Conservation (phyloP, 2,797 vertebrate species). For the Danio jaintianensis region DNA sequence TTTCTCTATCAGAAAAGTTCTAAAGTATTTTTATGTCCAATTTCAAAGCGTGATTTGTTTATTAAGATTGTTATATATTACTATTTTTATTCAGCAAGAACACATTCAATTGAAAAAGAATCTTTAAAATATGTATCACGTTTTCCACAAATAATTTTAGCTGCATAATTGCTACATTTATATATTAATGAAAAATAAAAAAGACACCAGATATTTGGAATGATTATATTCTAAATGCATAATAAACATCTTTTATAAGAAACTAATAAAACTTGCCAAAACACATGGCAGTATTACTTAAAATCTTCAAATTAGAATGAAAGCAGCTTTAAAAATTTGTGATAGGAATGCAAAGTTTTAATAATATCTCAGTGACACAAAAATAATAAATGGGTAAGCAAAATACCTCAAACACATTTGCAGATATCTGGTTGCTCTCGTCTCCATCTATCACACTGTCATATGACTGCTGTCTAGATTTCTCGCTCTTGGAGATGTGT, state of each 20-base stretch:
- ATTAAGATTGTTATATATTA: background rate
- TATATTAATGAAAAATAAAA: too few relatives aligned
- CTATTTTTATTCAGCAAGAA: background rate
- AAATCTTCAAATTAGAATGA: too few relatives aligned
- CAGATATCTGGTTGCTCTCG: background rate
- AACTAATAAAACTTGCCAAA: too few relatives aligned
- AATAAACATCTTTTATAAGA: too few relatives aligned
- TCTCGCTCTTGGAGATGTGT: background rate
- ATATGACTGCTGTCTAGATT: conserved; percentile 22
- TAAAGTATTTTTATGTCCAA: background rate
- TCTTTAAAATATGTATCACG: background rate
- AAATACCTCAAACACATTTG: conserved; percentile 58
- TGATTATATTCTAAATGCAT: too few relatives aligned
- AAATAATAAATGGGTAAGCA: background rate
- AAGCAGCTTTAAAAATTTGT: too few relatives aligned
- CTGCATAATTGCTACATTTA: background rate
- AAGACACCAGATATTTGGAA: too few relatives aligned
- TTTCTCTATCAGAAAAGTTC: background rate
- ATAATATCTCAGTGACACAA: too few relatives aligned
- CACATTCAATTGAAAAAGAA: background rate
- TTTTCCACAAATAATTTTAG: background rate
- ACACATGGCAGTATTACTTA: too few relatives aligned
- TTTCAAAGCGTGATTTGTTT: background rate
- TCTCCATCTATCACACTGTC: conserved; percentile 48
- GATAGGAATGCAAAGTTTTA: too few relatives aligned